Conservation (phyloP, 1,140 invertebrate species). For the Muscidifurax raptorellus region DNA sequence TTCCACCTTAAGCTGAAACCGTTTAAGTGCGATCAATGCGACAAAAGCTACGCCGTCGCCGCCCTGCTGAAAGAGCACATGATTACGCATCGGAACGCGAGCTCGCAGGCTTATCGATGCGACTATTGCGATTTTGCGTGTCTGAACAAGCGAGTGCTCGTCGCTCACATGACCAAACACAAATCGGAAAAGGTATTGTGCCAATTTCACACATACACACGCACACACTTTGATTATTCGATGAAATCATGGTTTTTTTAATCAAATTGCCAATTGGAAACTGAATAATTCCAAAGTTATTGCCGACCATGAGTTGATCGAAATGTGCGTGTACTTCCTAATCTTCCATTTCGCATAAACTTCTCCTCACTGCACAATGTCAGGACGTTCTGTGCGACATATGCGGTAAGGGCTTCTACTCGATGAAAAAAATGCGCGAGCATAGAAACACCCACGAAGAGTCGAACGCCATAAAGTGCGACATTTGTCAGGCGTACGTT, state of each 20-base stretch:
- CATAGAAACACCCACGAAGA: conserved; percentile 63
- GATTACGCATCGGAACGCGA: conserved; percentile 59
- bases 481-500: conserved; percentile 59
- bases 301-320: too few relatives aligned
- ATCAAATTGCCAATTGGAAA: too few relatives aligned
- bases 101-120: conserved; percentile 59
- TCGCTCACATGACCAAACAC: conserved; percentile 60
- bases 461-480: conserved; percentile 59
- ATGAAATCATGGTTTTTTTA: too few relatives aligned
- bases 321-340: too few relatives aligned
- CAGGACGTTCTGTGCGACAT: conserved; percentile 61
- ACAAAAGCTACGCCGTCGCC: conserved; percentile 57
- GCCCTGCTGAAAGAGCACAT: conserved; percentile 61
- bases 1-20: conserved; percentile 66
- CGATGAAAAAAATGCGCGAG: conserved; percentile 57
- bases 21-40: conserved; percentile 58
- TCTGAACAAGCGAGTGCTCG: conserved; percentile 60
- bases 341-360: neutral
- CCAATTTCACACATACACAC: neutral
- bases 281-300: too few relatives aligned
- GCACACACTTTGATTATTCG: neutral
- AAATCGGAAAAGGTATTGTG: conserved; percentile 59
- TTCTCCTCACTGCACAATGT: neutral
- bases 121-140: conserved; percentile 59
- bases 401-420: conserved; percentile 61